These are phyloP conservation scores for Fistularia commersonii DNA, from an alignment of 2,797 vertebrate species.

Conservation along the genomic window DNA sequence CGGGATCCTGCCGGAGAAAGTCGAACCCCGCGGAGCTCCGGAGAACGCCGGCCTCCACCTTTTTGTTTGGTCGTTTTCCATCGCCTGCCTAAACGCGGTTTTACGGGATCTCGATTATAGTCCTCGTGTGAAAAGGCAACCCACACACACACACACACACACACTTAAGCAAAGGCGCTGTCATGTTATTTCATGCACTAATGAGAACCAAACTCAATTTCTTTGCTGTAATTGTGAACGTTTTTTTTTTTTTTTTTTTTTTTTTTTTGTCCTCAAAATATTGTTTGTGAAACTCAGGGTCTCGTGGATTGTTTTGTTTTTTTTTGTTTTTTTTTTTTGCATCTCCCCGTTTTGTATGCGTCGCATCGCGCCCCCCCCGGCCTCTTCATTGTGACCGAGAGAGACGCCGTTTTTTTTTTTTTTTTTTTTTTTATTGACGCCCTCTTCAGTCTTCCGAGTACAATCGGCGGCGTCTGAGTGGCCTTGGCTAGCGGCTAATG, in stretches of 20 bases:
- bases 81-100: slow-evolving; percentile 20
- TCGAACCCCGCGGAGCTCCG: neutral
- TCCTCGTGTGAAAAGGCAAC: slow-evolving; percentile 11
- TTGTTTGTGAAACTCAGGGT: slow-evolving; percentile 37
- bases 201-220: slow-evolving; percentile 23
- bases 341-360: slow-evolving; percentile 23
- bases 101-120: slow-evolving; percentile 34
- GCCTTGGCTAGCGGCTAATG: slow-evolving; percentile 43
- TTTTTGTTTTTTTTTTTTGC: slow-evolving; percentile 4
- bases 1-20: slow-evolving; percentile 26
- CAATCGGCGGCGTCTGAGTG: slow-evolving; percentile 41
- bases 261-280: slow-evolving; percentile 37
- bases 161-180: neutral
- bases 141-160: too few relatives aligned
- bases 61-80: slow-evolving; percentile 10
- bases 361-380: too few relatives aligned
- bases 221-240: slow-evolving; percentile 36
- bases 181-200: slow-evolving; percentile 21
- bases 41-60: too few relatives aligned
- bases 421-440: slow-evolving; percentile 51
- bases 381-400: slow-evolving; percentile 21
- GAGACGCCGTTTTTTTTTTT: too few relatives aligned
- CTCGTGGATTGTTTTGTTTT: slow-evolving; percentile 31
- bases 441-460: slow-evolving; percentile 38
- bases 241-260: slow-evolving; percentile 31